Base-by-base conservation (phyloP, 2,113 vertebrate species). In the Oryzias woworae region DNA sequence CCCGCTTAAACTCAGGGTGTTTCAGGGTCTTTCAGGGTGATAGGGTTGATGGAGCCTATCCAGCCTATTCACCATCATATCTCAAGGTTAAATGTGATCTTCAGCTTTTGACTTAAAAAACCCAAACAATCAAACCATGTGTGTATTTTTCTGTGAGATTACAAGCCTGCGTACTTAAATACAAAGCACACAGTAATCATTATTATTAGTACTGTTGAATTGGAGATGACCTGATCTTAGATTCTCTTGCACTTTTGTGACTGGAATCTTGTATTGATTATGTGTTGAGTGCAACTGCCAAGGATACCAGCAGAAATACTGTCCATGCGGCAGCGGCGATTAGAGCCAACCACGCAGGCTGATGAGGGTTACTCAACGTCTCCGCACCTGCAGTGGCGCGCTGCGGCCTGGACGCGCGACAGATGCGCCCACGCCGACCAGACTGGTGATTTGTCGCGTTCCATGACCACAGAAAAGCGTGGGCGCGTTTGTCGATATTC, bases 381-480 rank as follows among this genome's bases (percentile, higher is more conserved):
- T 51, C 78, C 48, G 74, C 88, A 85, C 83, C 85, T 88, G 83
- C 83, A 85, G 75, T 82, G 83, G 77, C 75, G 84, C 71, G 73
- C 75, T 81, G 80, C 77, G 80, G 82, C 78, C 80, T 75, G 62
- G 53, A 42, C 22, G 31, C 56, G 28, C 36, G 47, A 24, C 56
- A 69, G 57, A 68, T 6, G 49, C 13, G 63, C 7, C 26, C 50
- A 50, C 22, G 54, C 62, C 64, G 71, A 79, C 75, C 70, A 61
- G 77, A 78, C 65, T 53, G 64, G 58, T 62, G 71, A 66, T 73
- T 73, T 28, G 51, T 54, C 36, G 54, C 22, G 10, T 55, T 71
- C 58, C 47, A 17, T 7, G n/a, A 53, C 3, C 0, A 17, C 14
- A 1, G 7, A 43, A 4, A 18, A 10, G 2, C 3, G 3, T 2